Base-by-base conservation (phyloP, 2,888 invertebrate genomes). In the Drosophila eohydei region DNA sequence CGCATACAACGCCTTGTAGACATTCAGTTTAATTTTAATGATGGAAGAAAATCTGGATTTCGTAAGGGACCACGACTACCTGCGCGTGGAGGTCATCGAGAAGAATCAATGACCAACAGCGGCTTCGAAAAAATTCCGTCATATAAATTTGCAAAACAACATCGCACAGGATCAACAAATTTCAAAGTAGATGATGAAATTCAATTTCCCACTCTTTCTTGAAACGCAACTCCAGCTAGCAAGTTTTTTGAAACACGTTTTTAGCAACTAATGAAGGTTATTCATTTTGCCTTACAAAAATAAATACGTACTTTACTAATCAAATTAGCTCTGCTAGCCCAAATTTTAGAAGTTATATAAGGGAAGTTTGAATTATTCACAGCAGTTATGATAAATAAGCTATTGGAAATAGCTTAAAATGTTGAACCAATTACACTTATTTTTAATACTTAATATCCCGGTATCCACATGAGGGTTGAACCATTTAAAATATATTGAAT, bases 111-210 rank as follows among this genome's bases (percentile, higher is more conserved):
- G 12, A 51, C 88, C 6, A 78, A 50, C 48, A 76, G 71, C 51
- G 86, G 75, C 1, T 80, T 93, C 92, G 82, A 92, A 90, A 57
- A 93, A 40, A 77, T 67, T 6, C 74, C 50, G 0, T 54, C 75
- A 43, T 76, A 75, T 43, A 89, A 75, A 43, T 71, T 71, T 12
- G 83, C 73, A 7, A 88, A 91, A 8, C 86, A 81, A 55, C 80
- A 81, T 69, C 84, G 81, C 63, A 66, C 83, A 34, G 84, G 86
- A 34, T 78, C 84, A 43, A 87, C 84, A 92, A 95, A 96, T 83
- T 97, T 98, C 26, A 97, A 98, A 93, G 97, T 98, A 80, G 98
- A 98, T 93, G 98, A 98, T 94, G 98, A 97, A 94, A 96, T 96
- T 93, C 98, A 98, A 94, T 98, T 98, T 94, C 98, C 98, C 87